phyloP scores from a whole-genome alignment of 2,888 invertebrate genomes.

The Stenchaetothrips biformis region DNA sequence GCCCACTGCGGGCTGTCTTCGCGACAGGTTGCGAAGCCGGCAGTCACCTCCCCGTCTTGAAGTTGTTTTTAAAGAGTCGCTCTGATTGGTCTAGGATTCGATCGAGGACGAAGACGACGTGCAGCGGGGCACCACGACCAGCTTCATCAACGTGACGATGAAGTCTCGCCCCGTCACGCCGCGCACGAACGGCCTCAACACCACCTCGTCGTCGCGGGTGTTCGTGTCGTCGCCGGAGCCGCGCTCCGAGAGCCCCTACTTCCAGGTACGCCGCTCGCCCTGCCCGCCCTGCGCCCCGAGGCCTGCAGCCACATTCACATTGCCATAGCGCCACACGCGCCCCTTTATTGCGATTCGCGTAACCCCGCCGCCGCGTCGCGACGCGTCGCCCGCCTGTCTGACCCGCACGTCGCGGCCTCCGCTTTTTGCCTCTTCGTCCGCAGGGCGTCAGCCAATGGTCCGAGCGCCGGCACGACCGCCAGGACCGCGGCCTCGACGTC shows the following conservation, averaged over 20 bases:
- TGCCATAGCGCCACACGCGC: too few relatives aligned
- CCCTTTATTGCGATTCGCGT: too few relatives aligned
- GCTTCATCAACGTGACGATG: constrained; percentile 71
- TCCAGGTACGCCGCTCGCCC: constrained; percentile 44
- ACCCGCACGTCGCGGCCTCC: too few relatives aligned
- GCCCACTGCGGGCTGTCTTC: too few relatives aligned
- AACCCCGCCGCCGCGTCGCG: not conserved
- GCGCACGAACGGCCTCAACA: constrained; percentile 44
- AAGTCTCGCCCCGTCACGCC: constrained; percentile 56
- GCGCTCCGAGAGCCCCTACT: constrained; percentile 44
- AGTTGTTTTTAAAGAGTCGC: not conserved
- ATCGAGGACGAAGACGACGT: constrained; percentile 53
- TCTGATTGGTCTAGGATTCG: constrained; percentile 28
- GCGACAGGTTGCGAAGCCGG: not conserved
- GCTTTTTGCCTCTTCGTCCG: constrained; percentile 27
- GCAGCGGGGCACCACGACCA: constrained; percentile 57
- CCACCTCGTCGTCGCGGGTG: constrained; percentile 53
- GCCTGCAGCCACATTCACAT: constrained; percentile 47
- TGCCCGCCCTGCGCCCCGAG: constrained; percentile 45
- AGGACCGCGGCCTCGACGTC: constrained; percentile 31
- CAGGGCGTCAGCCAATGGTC: constrained; percentile 78
- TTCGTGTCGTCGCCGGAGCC: constrained; percentile 54
- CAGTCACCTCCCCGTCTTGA: not conserved
- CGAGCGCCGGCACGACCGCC: constrained; percentile 50
- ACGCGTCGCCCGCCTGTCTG: not conserved